These are phyloP conservation scores for Elysia crispata DNA, from an alignment of 2,888 invertebrate species.

Conservation along the genomic window DNA sequence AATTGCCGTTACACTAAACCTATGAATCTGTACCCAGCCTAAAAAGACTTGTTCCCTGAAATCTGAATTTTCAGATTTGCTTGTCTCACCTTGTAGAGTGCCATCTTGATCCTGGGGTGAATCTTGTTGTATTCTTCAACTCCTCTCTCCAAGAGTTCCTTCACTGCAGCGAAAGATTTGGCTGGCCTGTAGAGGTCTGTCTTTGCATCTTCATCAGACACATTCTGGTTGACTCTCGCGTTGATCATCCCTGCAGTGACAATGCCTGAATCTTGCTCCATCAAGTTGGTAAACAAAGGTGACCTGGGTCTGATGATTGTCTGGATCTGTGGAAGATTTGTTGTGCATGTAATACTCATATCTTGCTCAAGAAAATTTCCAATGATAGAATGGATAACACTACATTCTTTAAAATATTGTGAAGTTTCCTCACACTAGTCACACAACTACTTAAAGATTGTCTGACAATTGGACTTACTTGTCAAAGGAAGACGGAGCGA, in stretches of 20 bases:
- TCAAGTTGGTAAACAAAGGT: constrained; percentile 74
- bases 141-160: constrained; percentile 70
- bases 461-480: no score
- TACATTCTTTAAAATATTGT: no score
- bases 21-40: no score
- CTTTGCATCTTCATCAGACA: constrained; percentile 70
- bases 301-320: constrained; percentile 66
- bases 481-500: no score
- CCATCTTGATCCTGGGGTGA: constrained; percentile 73
- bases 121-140: constrained; percentile 77
- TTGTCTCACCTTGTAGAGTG: constrained; percentile 72
- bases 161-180: constrained; percentile 57
- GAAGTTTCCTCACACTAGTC: no score
- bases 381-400: background rate
- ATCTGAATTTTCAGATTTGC: no score
- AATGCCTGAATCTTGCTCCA: constrained; percentile 75
- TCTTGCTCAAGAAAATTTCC: background rate
- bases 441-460: no score
- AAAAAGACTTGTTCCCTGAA: no score
- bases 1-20: no score
- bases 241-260: constrained; percentile 75
- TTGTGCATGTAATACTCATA: background rate
- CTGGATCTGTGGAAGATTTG: constrained; percentile 60
- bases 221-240: constrained; percentile 62
- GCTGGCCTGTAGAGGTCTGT: constrained; percentile 72